Evolutionary conservation across 2,888 invertebrate species (phyloP), one percentile per base, ranked within the genome.

Genomic region (Plagiodera versicolora): DNA sequence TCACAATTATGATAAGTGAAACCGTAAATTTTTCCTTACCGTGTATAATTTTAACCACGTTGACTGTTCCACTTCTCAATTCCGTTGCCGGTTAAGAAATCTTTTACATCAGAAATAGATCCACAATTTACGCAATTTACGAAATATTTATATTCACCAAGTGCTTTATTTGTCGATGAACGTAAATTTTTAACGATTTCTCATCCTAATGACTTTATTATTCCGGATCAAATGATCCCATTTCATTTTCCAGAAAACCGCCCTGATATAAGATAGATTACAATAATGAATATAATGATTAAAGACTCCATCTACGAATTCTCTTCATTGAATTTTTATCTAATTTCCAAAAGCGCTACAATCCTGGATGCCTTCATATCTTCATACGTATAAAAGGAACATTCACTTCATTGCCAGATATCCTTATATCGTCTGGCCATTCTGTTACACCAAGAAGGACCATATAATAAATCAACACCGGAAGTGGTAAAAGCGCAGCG

Each of bases 101-200:
- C 58, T 47, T 58, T 52, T 52, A 52, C 53, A 52, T 60, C 56
- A 56, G 51, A 63, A 64, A 66, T 64, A 66, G 61, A 58, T 57
- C 45, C 53, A 20, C 39, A 56, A 24, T 24, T 24, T 24, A 24
- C 24, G 56, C 59, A 55, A 52, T 64, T 64, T 60, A 56, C 60
- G 58, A 52, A 55, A 66, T 64, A 66, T 66, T 66, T 62, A 66
- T 66, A 56, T 59, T 64, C 56, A 60, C 56, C 50, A 61, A n/a
- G 63, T 56, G 65, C 63, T 69, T 64, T 67, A 65, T 67, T 65
- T 57, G 52, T 55, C 53, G 55, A 56, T 57, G 54, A 63, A 58
- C 60, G 58, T 58, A 58, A 50, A 56, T 60, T 60, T 55, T 61
- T 60, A 57, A 63, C 60, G 57, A 60, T 63, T 60, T 60, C 60